Evolutionary conservation across 2,797 vertebrate species (phyloP).

Genomic region (Muraenolepis orangiensis): DNA sequence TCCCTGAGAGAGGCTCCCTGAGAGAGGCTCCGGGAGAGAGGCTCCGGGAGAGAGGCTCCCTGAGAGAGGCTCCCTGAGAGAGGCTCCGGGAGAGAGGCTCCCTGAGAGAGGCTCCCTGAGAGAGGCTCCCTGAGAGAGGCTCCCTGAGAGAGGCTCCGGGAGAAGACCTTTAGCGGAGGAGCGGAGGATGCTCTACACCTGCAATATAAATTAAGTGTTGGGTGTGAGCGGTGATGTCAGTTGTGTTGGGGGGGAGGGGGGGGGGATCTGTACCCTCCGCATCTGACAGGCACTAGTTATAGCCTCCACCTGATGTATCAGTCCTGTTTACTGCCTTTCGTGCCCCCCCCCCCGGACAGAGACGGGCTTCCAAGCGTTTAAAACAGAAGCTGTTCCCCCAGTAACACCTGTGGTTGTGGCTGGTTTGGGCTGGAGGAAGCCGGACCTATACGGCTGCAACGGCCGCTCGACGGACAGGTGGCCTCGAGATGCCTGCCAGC

Average conservation of each 20-base stretch:
- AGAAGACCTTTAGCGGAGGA: constrained; percentile 62
- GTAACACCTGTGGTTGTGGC: no score
- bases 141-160: constrained; percentile 53
- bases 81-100: constrained; percentile 55
- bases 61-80: no score
- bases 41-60: constrained; percentile 53
- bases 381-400: no score
- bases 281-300: background rate
- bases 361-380: no score
- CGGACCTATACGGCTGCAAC: no score
- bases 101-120: constrained; percentile 57
- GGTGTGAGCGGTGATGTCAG: background rate
- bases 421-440: no score
- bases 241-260: constrained; percentile 9
- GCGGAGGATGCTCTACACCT: constrained; percentile 64
- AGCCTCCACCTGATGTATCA: background rate
- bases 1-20: no score
- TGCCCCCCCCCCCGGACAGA: no score
- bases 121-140: constrained; percentile 56
- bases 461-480: no score
- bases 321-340: no score
- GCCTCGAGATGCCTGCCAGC: background rate
- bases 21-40: constrained; percentile 58
- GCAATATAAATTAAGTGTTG: constrained; percentile 68
- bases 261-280: constrained; percentile 52